phyloP scores from a whole-genome alignment of 2,113 vertebrate species.

The Crotophaga sulcirostris region DNA sequence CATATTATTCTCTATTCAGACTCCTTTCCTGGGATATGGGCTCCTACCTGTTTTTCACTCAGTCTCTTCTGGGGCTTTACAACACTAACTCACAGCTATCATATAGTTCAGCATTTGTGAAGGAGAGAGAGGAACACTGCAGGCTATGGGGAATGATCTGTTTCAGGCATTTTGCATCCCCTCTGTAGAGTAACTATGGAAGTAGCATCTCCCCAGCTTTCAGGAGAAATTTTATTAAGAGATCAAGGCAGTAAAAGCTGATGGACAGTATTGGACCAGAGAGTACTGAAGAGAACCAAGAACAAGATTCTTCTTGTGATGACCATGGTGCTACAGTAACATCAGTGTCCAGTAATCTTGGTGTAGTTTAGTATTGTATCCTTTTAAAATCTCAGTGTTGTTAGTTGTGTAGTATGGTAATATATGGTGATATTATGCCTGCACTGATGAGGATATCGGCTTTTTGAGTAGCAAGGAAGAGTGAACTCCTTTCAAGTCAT shows the following conservation, averaged over 20 bases:
- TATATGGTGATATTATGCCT: not conserved
- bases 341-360: not conserved
- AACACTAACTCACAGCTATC: not conserved
- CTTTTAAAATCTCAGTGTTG: not conserved
- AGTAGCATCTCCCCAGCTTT: not conserved
- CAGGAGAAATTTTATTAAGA: not conserved
- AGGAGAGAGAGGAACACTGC: not conserved
- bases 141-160: accelerated
- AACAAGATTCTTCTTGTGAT: not conserved
- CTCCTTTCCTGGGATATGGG: not conserved
- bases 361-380: not conserved
- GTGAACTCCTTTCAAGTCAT: not conserved
- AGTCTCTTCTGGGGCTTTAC: not conserved
- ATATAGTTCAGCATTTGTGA: not conserved
- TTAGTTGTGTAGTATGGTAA: not conserved
- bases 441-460: not conserved
- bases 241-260: not conserved
- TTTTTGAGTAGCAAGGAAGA: not conserved
- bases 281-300: not conserved
- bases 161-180: not conserved
- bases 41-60: not conserved
- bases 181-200: not conserved
- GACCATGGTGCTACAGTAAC: not conserved
- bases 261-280: not conserved
- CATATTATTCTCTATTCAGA: not conserved